Conservation (phyloP, 1,140 invertebrate species). For the Hylyphantes graminicola region DNA sequence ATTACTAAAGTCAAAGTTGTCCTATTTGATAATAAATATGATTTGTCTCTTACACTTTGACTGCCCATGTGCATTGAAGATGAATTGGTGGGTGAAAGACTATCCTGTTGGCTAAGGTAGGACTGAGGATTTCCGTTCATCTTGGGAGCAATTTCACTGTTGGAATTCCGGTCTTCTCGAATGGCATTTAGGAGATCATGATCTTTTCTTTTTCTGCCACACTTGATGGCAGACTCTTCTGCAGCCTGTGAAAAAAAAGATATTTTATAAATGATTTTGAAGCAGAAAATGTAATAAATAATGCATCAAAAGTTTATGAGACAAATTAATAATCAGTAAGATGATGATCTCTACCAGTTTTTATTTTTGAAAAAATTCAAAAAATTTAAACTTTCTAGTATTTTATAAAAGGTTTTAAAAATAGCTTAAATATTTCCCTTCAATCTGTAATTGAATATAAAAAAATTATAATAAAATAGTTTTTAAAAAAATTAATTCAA, state of each 20-base stretch:
- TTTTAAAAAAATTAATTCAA: too few species aligned
- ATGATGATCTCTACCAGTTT: too few species aligned
- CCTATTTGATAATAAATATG: neutral
- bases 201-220: slow-evolving; percentile 49
- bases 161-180: slow-evolving; percentile 21
- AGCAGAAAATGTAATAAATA: too few species aligned
- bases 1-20: too few species aligned
- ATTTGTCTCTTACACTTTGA: slow-evolving; percentile 51
- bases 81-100: slow-evolving; percentile 44
- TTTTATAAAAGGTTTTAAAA: too few species aligned
- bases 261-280: neutral
- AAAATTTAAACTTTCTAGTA: too few species aligned
- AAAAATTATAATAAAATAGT: too few species aligned
- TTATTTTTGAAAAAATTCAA: too few species aligned
- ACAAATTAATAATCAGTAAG: too few species aligned
- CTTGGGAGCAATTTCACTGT: slow-evolving; percentile 25
- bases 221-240: slow-evolving; percentile 41
- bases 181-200: slow-evolving; percentile 4
- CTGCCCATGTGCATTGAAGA: slow-evolving; percentile 44
- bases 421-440: too few species aligned
- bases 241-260: slow-evolving; percentile 31
- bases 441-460: too few species aligned
- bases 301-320: too few species aligned
- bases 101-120: slow-evolving; percentile 42
- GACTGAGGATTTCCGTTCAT: slow-evolving; percentile 39